Conservation (phyloP, 2,113 vertebrate genomes). For the Oxygymnocypris stewartii region DNA sequence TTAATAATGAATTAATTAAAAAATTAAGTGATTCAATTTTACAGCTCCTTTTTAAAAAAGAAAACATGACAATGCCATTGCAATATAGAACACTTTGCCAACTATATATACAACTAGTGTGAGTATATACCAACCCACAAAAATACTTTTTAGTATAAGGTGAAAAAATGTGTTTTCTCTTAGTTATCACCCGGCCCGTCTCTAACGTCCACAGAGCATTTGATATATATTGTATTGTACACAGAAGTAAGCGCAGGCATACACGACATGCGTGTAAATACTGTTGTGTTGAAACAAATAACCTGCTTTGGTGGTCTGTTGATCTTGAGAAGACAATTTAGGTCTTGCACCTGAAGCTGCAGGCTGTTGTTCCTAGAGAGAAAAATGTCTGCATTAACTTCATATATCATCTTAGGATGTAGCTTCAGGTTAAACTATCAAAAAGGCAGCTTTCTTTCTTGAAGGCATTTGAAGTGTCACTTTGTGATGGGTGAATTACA, state of each 20-base stretch:
- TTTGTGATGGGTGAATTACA: conserved; percentile 6
- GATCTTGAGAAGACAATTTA: not conserved
- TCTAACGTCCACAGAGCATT: not conserved
- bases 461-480: conserved; percentile 23
- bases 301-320: not conserved
- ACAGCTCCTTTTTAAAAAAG: not conserved
- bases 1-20: not conserved
- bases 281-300: not conserved
- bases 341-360: not conserved
- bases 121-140: conserved; percentile 11
- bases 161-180: conserved; percentile 7
- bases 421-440: conserved; percentile 33
- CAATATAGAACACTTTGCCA: not conserved
- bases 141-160: not conserved
- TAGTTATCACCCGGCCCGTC: conserved; percentile 2
- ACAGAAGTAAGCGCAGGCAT: not conserved
- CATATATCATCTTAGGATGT: conserved; percentile 16
- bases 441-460: conserved; percentile 6
- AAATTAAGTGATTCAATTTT: not conserved
- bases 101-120: not conserved
- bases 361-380: not conserved
- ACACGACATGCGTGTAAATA: not conserved
- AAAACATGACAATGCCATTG: not conserved
- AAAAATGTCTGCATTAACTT: conserved; percentile 8
- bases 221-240: not conserved